Evolutionary conservation across 2,888 invertebrate species (phyloP).

Genomic region (Bugulina stolonifera): DNA sequence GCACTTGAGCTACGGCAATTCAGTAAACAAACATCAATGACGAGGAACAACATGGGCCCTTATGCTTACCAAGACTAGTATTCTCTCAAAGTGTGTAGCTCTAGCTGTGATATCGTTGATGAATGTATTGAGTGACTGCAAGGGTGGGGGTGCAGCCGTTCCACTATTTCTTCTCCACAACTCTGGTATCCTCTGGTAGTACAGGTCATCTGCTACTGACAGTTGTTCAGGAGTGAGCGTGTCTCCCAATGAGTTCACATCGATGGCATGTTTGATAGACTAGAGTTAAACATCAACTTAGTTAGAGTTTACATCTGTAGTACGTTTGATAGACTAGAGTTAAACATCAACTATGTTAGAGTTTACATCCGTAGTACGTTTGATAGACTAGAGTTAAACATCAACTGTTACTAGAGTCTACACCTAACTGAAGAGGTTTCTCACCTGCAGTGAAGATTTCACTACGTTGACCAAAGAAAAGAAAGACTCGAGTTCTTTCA

Average conservation of each 20-base stretch:
- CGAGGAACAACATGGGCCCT: no score
- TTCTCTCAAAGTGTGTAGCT: conserved; percentile 49
- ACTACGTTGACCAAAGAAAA: conserved; percentile 45
- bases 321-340: conserved; percentile 41
- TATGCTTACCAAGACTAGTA: conserved; percentile 40
- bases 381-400: conserved; percentile 37
- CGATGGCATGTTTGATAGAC: conserved; percentile 46
- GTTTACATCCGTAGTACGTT: conserved; percentile 43
- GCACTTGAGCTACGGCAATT: no score
- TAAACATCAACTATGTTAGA: conserved; percentile 27
- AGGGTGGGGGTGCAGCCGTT: conserved; percentile 45
- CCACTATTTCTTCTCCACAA: conserved; percentile 47
- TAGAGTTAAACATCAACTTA: conserved; percentile 30
- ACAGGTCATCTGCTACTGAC: conserved; percentile 45
- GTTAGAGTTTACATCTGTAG: conserved; percentile 43
- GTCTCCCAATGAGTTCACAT: conserved; percentile 44
- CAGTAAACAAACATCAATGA: no score
- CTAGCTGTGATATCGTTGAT: conserved; percentile 44
- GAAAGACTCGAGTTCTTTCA: conserved; percentile 49
- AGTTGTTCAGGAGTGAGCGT: conserved; percentile 40
- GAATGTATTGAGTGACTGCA: conserved; percentile 45
- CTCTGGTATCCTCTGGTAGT: conserved; percentile 45
- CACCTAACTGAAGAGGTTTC: no score
- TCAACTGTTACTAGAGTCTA: no score
- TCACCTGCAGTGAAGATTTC: conserved; percentile 44